Percentiles rank a stretch among this genome's conserved stretches.
Evolutionary conservation across 2,888 invertebrate species (phyloP).

Genomic region (Pandemis cinnamomeana): DNA sequence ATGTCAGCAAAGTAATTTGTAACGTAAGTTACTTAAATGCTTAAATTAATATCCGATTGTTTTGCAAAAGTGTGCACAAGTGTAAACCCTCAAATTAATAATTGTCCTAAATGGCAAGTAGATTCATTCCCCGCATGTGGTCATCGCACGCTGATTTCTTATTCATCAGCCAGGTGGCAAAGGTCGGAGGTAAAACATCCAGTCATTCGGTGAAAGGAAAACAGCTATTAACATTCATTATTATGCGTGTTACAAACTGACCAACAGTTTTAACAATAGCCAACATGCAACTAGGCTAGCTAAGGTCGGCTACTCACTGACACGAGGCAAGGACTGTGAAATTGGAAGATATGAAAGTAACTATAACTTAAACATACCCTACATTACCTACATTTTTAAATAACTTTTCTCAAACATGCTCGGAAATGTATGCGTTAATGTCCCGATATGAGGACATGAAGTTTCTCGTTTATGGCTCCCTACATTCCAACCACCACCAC

Average conservation of each 20-base stretch:
- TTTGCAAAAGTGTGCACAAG: neutral
- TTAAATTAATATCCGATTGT: no score
- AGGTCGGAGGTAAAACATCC: constrained; percentile 54
- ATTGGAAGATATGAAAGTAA: neutral
- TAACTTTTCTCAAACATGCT: no score
- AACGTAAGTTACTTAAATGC: no score
- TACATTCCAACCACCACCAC: no score
- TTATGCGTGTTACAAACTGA: constrained; percentile 42
- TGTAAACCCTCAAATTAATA: constrained; percentile 35
- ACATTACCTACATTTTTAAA: neutral
- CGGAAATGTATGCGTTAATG: no score
- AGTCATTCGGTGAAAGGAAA: constrained; percentile 61
- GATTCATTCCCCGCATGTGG: constrained; percentile 43
- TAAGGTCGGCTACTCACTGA: constrained; percentile 26
- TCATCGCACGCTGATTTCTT: constrained; percentile 50
- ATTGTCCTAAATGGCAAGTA: constrained; percentile 34
- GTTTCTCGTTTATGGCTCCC: no score
- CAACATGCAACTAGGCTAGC: constrained; percentile 33
- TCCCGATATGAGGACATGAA: no score
- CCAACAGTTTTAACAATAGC: constrained; percentile 41
- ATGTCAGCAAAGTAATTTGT: no score
- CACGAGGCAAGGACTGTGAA: neutral
- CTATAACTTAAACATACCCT: neutral
- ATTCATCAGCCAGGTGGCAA: constrained; percentile 52
- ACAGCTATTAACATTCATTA: constrained; percentile 46